Percentiles rank a stretch among this genome's conserved stretches.
These are phyloP conservation scores for Parotocinclus haroldoi DNA, from an alignment of 2,797 vertebrate species.

Conservation along the genomic window DNA sequence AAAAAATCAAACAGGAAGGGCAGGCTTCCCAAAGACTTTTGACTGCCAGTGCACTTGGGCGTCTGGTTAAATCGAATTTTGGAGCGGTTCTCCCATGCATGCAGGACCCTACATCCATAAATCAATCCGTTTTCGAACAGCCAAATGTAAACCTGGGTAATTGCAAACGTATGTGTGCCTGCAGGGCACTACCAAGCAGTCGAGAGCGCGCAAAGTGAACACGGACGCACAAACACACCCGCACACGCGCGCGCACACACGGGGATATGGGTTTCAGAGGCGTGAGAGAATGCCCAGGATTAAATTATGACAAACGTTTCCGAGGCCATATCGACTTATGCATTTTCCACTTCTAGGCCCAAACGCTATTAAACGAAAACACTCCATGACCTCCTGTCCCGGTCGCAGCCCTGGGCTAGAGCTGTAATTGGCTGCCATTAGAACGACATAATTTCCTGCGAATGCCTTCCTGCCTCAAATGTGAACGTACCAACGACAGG, in stretches of 20 bases:
- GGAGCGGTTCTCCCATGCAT: no score
- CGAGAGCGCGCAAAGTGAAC: slow-evolving; percentile 19
- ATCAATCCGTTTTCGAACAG: slow-evolving; percentile 24
- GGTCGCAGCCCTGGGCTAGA: background rate
- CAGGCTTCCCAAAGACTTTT: background rate
- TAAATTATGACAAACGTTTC: slow-evolving; percentile 26
- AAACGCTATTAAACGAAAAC: background rate
- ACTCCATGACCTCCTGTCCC: background rate
- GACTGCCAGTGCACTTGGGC: no score
- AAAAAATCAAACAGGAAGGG: background rate
- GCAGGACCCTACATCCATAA: slow-evolving; percentile 8
- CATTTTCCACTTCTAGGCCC: background rate
- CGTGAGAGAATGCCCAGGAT: slow-evolving; percentile 10
- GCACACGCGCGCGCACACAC: slow-evolving; percentile 20
- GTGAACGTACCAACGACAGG: slow-evolving; percentile 9
- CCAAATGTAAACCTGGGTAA: slow-evolving; percentile 35
- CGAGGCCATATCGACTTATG: background rate
- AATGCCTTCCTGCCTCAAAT: background rate
- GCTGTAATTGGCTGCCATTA: background rate
- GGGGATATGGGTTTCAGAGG: background rate
- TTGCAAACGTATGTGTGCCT: slow-evolving; percentile 28
- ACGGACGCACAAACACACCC: slow-evolving; percentile 9
- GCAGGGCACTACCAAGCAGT: slow-evolving; percentile 32
- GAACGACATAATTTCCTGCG: background rate
- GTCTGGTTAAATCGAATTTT: no score